phyloP scores from a whole-genome alignment of 2,797 vertebrate genomes.

The Danio jaintianensis region DNA sequence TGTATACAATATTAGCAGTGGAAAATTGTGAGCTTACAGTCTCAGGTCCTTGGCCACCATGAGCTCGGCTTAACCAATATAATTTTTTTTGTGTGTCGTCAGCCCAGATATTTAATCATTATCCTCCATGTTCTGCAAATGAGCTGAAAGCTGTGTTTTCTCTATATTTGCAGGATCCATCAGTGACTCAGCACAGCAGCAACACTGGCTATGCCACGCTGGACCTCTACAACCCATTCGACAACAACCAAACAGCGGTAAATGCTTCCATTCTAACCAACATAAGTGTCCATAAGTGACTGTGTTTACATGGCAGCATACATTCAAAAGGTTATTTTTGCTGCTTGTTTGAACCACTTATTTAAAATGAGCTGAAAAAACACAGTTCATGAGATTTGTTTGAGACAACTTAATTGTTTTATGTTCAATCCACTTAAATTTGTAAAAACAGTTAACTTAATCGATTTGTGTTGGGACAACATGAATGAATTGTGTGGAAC shows the following conservation, averaged over 20 bases:
- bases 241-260: conserved; percentile 78
- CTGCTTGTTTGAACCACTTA: too few species aligned
- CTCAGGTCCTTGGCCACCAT: neutral
- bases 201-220: conserved; percentile 85
- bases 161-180: conserved; percentile 85
- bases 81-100: neutral
- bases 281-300: neutral
- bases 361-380: too few species aligned
- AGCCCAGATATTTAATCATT: neutral
- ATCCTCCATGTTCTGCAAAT: conserved; percentile 43
- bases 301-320: neutral
- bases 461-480: too few species aligned
- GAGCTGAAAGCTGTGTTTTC: conserved; percentile 57
- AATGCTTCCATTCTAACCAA: conserved; percentile 33
- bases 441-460: too few species aligned
- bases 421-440: too few species aligned
- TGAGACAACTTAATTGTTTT: too few species aligned
- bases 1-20: neutral
- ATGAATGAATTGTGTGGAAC: too few species aligned
- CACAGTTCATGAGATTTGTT: too few species aligned
- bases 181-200: conserved; percentile 85
- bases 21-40: neutral
- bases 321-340: too few species aligned
- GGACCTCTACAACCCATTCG: conserved; percentile 95
- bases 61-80: neutral